Evolutionary conservation across 2,113 vertebrate genomes (phyloP).

Genomic region (Vanacampus margaritifer): DNA sequence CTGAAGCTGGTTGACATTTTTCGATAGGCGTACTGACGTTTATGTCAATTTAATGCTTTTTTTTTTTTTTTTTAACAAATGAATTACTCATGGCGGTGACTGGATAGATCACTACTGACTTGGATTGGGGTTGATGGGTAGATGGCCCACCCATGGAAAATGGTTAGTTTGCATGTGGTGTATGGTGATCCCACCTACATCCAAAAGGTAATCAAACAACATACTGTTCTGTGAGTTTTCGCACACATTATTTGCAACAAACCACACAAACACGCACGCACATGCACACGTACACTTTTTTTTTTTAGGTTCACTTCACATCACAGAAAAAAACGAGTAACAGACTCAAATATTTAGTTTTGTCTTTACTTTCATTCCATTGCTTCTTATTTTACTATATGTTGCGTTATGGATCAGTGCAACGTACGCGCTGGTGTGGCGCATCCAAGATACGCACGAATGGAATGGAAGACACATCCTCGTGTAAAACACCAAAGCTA

Average conservation of each 20-base stretch:
- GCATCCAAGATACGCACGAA: slow-evolving; percentile 23
- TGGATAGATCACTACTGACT: too few relatives aligned
- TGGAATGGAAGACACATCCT: not conserved
- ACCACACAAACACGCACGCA: slow-evolving; percentile 14
- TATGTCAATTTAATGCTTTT: too few relatives aligned
- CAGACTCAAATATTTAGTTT: slow-evolving; percentile 56
- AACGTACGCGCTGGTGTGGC: not conserved
- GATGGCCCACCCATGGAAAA: too few relatives aligned
- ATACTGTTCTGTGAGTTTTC: slow-evolving; percentile 1
- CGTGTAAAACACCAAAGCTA: too few relatives aligned
- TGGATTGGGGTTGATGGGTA: too few relatives aligned
- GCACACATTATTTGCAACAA: slow-evolving; percentile 22
- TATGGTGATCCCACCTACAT: not conserved
- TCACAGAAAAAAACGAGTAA: slow-evolving; percentile 40
- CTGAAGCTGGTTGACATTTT: too few relatives aligned
- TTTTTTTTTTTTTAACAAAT: too few relatives aligned
- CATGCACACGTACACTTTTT: slow-evolving; percentile 17
- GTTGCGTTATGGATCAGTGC: not conserved
- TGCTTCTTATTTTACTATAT: slow-evolving; percentile 8
- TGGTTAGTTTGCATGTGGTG: too few relatives aligned
- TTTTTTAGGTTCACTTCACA: slow-evolving; percentile 27
- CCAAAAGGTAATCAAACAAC: not conserved
- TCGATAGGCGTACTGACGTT: too few relatives aligned
- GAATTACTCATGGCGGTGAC: too few relatives aligned
- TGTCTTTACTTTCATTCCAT: slow-evolving; percentile 1